Evolutionary conservation across 1,140 invertebrate species (phyloP).

Genomic region (Musca domestica): DNA sequence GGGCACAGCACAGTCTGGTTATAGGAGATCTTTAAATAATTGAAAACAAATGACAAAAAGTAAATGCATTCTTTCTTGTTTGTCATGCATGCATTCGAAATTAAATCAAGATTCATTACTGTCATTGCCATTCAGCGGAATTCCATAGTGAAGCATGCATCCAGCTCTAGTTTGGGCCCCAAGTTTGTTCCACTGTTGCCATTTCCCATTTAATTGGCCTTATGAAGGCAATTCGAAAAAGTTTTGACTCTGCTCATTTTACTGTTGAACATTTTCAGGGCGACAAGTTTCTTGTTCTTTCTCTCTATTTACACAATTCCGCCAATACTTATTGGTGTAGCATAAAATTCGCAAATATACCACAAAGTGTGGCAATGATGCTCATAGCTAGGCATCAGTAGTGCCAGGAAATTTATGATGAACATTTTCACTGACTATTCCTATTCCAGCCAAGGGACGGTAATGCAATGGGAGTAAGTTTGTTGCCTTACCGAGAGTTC

Average conservation of each 20-base stretch:
- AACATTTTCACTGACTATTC: constrained; percentile 27
- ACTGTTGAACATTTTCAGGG: constrained; percentile 1
- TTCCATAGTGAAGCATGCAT: too few relatives aligned
- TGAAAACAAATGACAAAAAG: constrained; percentile 18
- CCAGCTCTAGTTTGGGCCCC: too few relatives aligned
- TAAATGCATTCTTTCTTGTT: background rate
- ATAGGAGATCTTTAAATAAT: background rate
- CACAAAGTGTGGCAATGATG: constrained; percentile 8
- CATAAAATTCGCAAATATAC: background rate
- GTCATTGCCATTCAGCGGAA: too few relatives aligned
- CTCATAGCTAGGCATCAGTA: constrained; percentile 17
- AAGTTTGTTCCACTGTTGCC: too few relatives aligned
- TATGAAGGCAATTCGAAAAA: background rate
- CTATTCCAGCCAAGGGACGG: constrained; percentile 2
- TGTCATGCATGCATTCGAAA: background rate
- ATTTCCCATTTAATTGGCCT: background rate
- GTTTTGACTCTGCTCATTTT: constrained; percentile 8
- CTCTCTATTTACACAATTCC: background rate
- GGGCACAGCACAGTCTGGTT: background rate
- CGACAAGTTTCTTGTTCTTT: background rate
- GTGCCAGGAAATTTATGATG: constrained; percentile 26
- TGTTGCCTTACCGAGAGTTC: constrained; percentile 1
- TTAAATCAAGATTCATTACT: too few relatives aligned
- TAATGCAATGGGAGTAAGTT: background rate
- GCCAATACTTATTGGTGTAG: background rate